Evolutionary conservation across 2,888 invertebrate genomes (phyloP).

Genomic region (Himalopsyche tibetana): DNA sequence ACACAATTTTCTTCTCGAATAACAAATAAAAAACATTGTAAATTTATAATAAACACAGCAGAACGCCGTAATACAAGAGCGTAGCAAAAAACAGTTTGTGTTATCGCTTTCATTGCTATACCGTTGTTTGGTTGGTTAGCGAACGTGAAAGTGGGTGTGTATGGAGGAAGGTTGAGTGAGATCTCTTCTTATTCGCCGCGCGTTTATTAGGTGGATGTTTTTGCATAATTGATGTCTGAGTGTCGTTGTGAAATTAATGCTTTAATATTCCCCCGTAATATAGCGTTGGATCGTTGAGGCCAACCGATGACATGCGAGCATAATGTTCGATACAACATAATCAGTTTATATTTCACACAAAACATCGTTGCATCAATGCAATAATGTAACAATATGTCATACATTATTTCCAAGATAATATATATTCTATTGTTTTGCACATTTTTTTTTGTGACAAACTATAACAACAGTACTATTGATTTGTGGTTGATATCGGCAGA

Average conservation of each 20-base stretch:
- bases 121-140: neutral
- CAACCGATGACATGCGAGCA: neutral
- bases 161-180: neutral
- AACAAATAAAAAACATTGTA: neutral
- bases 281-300: neutral
- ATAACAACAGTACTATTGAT: too few relatives aligned
- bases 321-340: neutral
- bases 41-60: slow-evolving; percentile 4
- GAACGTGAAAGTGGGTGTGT: neutral
- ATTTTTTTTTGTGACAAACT: too few relatives aligned
- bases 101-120: slow-evolving; percentile 2
- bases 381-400: too few relatives aligned
- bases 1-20: too few relatives aligned
- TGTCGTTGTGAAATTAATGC: slow-evolving; percentile 20
- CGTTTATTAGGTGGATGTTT: slow-evolving; percentile 8
- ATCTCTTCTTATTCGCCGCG: slow-evolving; percentile 15
- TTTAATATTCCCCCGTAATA: neutral
- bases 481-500: too few relatives aligned
- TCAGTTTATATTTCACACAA: too few relatives aligned
- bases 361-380: too few relatives aligned
- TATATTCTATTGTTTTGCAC: too few relatives aligned
- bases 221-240: slow-evolving; percentile 15
- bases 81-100: neutral
- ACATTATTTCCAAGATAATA: too few relatives aligned
- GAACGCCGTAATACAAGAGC: neutral